phyloP scores from a whole-genome alignment of 2,113 vertebrate species.

The Clupea harengus region DNA sequence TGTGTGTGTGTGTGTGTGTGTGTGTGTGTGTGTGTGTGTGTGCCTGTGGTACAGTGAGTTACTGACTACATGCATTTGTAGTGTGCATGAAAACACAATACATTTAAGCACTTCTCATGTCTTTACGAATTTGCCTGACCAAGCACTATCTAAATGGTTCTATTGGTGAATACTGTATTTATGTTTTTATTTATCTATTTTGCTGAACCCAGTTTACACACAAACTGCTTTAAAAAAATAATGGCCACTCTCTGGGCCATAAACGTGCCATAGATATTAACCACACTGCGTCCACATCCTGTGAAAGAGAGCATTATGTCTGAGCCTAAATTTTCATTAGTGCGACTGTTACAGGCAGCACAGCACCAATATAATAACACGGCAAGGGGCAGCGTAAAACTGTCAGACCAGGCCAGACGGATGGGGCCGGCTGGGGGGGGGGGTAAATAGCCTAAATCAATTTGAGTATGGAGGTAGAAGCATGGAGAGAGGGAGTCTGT shows the following conservation, averaged over 20 bases:
- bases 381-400: slow-evolving; percentile 81
- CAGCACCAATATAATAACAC: slow-evolving; percentile 82
- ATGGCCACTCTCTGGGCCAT: slow-evolving; percentile 62
- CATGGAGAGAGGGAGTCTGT: slow-evolving; percentile 65
- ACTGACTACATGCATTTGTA: neutral
- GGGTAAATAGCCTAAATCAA: slow-evolving; percentile 80
- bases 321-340: slow-evolving; percentile 80
- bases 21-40: neutral
- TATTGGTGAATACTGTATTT: neutral
- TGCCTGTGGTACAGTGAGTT: neutral
- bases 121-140: neutral
- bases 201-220: neutral
- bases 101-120: neutral
- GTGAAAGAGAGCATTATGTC: slow-evolving; percentile 75
- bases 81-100: neutral
- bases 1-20: neutral
- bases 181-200: neutral
- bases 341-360: slow-evolving; percentile 76
- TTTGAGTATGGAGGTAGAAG: slow-evolving; percentile 78
- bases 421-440: slow-evolving; percentile 66
- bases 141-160: neutral
- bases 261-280: slow-evolving; percentile 55
- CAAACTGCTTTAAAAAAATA: slow-evolving; percentile 47
- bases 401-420: slow-evolving; percentile 81
- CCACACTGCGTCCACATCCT: slow-evolving; percentile 67